phyloP scores from a whole-genome alignment of 1,140 invertebrate species.

The Adoxophyes honmai region DNA sequence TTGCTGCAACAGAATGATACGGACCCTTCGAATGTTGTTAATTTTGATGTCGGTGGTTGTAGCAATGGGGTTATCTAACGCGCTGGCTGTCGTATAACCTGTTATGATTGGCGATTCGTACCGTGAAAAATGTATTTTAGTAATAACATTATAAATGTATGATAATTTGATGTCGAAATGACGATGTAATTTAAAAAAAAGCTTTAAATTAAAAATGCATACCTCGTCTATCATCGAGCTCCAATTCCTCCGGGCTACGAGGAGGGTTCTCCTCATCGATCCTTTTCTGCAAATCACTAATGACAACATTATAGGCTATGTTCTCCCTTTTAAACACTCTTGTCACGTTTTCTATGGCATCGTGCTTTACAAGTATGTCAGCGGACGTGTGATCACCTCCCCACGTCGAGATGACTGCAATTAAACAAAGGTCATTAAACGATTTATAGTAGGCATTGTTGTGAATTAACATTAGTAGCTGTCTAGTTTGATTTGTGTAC shows the following conservation, averaged over 20 bases:
- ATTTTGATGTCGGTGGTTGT: conserved; percentile 1
- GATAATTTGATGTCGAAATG: too few species aligned
- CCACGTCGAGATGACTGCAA: conserved; percentile 83
- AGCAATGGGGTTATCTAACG: too few species aligned
- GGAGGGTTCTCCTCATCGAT: conserved; percentile 88
- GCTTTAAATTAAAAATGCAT: too few species aligned
- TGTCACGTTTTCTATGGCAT: conserved; percentile 76
- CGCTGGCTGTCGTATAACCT: too few species aligned
- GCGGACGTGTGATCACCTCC: conserved; percentile 81
- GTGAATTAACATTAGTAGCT: not conserved
- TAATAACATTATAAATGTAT: too few species aligned
- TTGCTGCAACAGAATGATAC: conserved; percentile 74
- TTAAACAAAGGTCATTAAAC: conserved; percentile 19
- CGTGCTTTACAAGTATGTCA: conserved; percentile 82
- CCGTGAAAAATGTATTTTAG: too few species aligned
- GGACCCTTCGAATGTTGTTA: conserved; percentile 63
- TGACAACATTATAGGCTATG: conserved; percentile 82
- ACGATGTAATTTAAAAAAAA: too few species aligned
- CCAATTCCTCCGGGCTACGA: conserved; percentile 79
- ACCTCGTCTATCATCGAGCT: conserved; percentile 86
- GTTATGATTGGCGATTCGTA: too few species aligned
- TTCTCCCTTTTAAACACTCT: conserved; percentile 74
- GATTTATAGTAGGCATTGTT: not conserved
- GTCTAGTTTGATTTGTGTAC: too few species aligned
- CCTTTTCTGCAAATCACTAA: conserved; percentile 85